A percentile compares a stretch with the other conserved stretches of the same genome.
phyloP scores from a whole-genome alignment of 2,888 invertebrate genomes.

The Microplitis deprimator region DNA sequence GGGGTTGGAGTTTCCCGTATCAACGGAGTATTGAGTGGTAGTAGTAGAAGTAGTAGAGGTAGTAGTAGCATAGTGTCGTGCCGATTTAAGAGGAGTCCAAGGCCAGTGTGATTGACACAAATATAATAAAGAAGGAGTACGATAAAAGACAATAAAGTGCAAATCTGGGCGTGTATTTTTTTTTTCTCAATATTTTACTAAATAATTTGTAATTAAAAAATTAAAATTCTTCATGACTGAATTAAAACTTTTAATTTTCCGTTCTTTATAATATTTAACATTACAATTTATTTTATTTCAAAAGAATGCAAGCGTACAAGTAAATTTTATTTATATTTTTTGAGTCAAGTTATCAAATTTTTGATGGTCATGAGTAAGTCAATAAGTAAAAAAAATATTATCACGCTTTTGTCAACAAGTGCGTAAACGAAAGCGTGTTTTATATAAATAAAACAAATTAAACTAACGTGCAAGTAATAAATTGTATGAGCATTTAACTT shows the following conservation, averaged over 20 bases:
- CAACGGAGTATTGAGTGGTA: constrained; percentile 70
- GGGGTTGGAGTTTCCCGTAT: constrained; percentile 68
- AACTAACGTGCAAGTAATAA: constrained; percentile 17
- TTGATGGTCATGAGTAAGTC: neutral
- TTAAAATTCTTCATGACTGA: no score
- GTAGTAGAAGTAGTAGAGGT: constrained; percentile 62
- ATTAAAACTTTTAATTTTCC: neutral
- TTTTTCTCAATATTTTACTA: constrained; percentile 24
- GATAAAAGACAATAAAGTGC: constrained; percentile 71
- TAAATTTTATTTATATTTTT: no score
- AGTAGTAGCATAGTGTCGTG: constrained; percentile 70
- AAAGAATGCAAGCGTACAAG: no score
- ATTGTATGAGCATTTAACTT: neutral
- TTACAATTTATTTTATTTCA: no score
- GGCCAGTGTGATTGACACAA: constrained; percentile 72
- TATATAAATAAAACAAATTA: neutral
- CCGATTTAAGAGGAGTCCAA: constrained; percentile 71
- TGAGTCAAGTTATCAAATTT: no score
- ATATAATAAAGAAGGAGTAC: constrained; percentile 72
- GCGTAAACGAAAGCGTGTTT: constrained; percentile 26
- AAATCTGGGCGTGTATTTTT: constrained; percentile 51
- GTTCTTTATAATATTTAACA: neutral
- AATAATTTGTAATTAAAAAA: neutral
- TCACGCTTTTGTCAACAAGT: constrained; percentile 22
- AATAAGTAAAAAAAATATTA: neutral